Percentiles rank a stretch among this genome's conserved stretches.
phyloP scores from a whole-genome alignment of 2,888 invertebrate genomes.

The Hedychridium roseum region DNA sequence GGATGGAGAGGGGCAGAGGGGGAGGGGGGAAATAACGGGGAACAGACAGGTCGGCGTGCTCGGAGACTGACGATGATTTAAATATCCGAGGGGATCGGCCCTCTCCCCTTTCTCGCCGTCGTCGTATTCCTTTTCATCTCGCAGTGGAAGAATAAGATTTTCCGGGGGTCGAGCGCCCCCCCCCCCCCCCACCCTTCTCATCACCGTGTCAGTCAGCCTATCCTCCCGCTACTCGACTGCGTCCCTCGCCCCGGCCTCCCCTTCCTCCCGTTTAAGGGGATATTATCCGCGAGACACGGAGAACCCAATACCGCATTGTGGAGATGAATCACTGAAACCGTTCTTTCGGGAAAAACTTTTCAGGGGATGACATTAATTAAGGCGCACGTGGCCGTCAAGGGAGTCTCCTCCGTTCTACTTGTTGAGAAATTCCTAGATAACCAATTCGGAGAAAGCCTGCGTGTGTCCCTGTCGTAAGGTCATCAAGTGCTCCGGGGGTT shows the following conservation, averaged over 20 bases:
- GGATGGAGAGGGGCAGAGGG: neutral
- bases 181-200: neutral
- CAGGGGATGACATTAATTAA: constrained; percentile 35
- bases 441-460: no score
- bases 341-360: constrained; percentile 27
- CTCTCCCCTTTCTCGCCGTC: constrained; percentile 16
- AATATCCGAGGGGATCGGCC: constrained; percentile 28
- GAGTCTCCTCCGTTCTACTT: neutral
- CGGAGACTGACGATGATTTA: constrained; percentile 38
- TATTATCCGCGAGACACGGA: constrained; percentile 36
- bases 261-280: constrained; percentile 30
- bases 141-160: constrained; percentile 37
- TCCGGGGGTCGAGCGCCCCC: constrained; percentile 8
- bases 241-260: constrained; percentile 16
- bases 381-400: constrained; percentile 10
- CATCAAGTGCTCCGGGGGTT: no score
- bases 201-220: constrained; percentile 28
- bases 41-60: constrained; percentile 21
- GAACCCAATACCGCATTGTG: constrained; percentile 31
- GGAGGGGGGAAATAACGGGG: neutral
- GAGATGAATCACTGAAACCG: constrained; percentile 44
- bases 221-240: constrained; percentile 3
- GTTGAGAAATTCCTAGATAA: no score
- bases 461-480: no score
- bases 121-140: constrained; percentile 21